These are phyloP conservation scores for Hyalella azteca DNA, from an alignment of 2,888 invertebrate genomes.

Conservation along the genomic window DNA sequence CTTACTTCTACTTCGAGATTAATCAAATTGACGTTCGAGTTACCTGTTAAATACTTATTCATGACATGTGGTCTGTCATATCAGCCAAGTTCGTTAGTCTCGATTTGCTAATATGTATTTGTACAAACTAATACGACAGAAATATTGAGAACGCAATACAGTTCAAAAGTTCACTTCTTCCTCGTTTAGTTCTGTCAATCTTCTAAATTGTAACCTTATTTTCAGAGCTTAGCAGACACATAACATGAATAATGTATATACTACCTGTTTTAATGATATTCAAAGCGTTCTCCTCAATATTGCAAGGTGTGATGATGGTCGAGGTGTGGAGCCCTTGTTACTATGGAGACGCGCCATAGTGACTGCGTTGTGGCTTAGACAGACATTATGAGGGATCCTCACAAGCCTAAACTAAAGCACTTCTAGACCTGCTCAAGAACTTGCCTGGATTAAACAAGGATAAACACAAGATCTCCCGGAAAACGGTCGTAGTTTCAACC, in stretches of 20 bases:
- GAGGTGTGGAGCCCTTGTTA: neutral
- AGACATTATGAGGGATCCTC: neutral
- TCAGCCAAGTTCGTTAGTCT: neutral
- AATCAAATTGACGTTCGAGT: neutral
- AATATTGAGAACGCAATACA: neutral
- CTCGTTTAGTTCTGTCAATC: neutral
- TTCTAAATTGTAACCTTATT: neutral
- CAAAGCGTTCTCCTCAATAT: too few relatives aligned
- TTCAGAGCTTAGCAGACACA: neutral
- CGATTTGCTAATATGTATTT: neutral
- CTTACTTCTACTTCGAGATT: neutral
- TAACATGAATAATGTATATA: neutral
- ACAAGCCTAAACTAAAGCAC: slow-evolving; percentile 3
- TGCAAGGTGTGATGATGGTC: neutral
- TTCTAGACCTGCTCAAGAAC: neutral
- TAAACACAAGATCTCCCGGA: neutral
- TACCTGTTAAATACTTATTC: neutral
- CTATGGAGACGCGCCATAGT: neutral
- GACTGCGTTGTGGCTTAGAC: neutral
- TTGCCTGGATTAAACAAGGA: neutral
- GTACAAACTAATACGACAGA: neutral
- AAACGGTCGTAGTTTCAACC: neutral
- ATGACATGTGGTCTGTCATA: neutral
- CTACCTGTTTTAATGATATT: neutral
- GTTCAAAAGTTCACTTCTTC: neutral